phyloP scores from a whole-genome alignment of 2,888 invertebrate genomes.

The Eupithecia centaureata region DNA sequence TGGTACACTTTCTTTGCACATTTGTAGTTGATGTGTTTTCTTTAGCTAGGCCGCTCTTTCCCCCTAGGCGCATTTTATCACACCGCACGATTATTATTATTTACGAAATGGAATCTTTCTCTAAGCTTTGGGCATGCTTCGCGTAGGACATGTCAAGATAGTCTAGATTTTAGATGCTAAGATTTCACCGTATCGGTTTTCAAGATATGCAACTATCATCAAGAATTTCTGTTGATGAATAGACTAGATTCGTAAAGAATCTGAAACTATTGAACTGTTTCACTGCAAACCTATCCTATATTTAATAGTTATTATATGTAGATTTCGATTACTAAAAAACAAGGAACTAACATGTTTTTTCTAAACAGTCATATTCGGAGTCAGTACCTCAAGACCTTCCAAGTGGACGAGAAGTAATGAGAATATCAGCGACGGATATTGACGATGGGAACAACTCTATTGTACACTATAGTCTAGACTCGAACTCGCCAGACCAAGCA shows the following conservation, averaged over 20 bases:
- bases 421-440: conserved; percentile 95
- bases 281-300: background rate
- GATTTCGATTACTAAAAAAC: background rate
- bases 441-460: conserved; percentile 96
- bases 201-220: background rate
- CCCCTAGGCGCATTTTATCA: conserved; percentile 82
- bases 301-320: background rate
- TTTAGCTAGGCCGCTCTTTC: conserved; percentile 83
- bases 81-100: conserved; percentile 83
- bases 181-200: conserved; percentile 19
- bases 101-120: conserved; percentile 74
- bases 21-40: conserved; percentile 80
- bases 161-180: conserved; percentile 35
- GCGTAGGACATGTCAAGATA: conserved; percentile 71
- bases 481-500: conserved; percentile 78
- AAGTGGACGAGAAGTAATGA: conserved; percentile 90
- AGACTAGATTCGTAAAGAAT: background rate
- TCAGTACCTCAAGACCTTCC: conserved; percentile 92
- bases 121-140: conserved; percentile 82
- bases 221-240: background rate
- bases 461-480: conserved; percentile 87
- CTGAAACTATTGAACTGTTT: conserved; percentile 3
- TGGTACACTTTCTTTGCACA: conserved; percentile 82
- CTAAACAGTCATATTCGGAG: conserved; percentile 84
- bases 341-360: conserved; percentile 43